Conservation (phyloP, 2,113 vertebrate species). For the Phalacrocorax pelagicus region DNA sequence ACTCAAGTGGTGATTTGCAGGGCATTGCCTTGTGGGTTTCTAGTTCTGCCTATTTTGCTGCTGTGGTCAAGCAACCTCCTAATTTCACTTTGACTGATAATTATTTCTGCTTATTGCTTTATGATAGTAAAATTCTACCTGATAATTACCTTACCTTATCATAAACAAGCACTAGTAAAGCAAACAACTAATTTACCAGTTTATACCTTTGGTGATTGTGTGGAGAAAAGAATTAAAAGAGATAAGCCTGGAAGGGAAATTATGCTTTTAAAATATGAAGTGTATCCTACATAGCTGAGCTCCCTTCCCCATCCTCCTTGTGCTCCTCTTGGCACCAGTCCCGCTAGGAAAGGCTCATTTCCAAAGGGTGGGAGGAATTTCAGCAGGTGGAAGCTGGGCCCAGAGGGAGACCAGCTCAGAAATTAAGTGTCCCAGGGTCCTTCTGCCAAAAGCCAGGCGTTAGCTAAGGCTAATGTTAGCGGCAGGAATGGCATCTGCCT, state of each 20-base stretch:
- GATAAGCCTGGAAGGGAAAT: background rate
- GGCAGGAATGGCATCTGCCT: background rate
- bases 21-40: background rate
- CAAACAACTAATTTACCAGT: background rate
- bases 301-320: background rate
- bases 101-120: background rate
- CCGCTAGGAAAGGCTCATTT: background rate
- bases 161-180: background rate
- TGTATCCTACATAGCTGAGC: background rate
- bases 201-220: background rate
- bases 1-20: background rate
- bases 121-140: background rate
- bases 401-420: background rate
- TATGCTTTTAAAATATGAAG: background rate
- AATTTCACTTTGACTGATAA: background rate
- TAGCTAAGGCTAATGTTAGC: background rate
- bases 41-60: background rate
- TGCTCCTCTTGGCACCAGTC: background rate
- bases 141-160: background rate
- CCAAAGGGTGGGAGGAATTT: background rate
- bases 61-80: background rate
- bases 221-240: background rate
- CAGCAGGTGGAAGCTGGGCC: background rate
- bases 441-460: background rate
- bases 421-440: fast-evolving